Percentiles rank a stretch among this genome's conserved stretches.
Evolutionary conservation across 2,888 invertebrate genomes (phyloP).

Genomic region (Leptinotarsa peninsularis): DNA sequence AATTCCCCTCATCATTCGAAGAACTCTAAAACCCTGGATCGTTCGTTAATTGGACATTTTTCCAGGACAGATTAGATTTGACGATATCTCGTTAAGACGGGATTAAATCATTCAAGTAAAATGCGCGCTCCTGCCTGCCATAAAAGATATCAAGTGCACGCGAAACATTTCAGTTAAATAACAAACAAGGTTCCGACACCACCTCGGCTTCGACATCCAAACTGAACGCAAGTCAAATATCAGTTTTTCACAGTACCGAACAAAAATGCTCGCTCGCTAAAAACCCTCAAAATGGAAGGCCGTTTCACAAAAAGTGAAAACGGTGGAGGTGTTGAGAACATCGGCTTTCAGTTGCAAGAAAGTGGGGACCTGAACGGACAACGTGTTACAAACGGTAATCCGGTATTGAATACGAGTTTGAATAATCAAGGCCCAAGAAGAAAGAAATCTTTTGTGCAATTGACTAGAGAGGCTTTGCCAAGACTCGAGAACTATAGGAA

Average conservation of each 20-base stretch:
- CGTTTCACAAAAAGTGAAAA: slow-evolving; percentile 45
- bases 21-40: neutral
- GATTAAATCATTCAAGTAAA: slow-evolving; percentile 32
- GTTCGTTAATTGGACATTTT: neutral
- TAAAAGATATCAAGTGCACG: slow-evolving; percentile 27
- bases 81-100: slow-evolving; percentile 37
- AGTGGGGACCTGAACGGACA: slow-evolving; percentile 40
- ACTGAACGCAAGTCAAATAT: neutral
- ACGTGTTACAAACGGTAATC: slow-evolving; percentile 29
- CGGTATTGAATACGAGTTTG: slow-evolving; percentile 16
- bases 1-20: neutral
- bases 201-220: neutral
- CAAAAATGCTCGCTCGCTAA: slow-evolving; percentile 23
- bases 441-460: slow-evolving; percentile 73
- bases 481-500: slow-evolving; percentile 86
- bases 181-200: slow-evolving; percentile 12
- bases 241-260: neutral
- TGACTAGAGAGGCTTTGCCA: slow-evolving; percentile 84
- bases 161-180: slow-evolving; percentile 28
- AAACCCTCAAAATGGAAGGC: slow-evolving; percentile 51
- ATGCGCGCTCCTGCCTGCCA: slow-evolving; percentile 27
- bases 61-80: slow-evolving; percentile 24
- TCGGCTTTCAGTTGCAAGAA: slow-evolving; percentile 60
- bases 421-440: slow-evolving; percentile 57
- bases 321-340: slow-evolving; percentile 56